These are phyloP conservation scores for Falco concolor DNA, from an alignment of 2,797 vertebrate genomes.

Conservation along the genomic window DNA sequence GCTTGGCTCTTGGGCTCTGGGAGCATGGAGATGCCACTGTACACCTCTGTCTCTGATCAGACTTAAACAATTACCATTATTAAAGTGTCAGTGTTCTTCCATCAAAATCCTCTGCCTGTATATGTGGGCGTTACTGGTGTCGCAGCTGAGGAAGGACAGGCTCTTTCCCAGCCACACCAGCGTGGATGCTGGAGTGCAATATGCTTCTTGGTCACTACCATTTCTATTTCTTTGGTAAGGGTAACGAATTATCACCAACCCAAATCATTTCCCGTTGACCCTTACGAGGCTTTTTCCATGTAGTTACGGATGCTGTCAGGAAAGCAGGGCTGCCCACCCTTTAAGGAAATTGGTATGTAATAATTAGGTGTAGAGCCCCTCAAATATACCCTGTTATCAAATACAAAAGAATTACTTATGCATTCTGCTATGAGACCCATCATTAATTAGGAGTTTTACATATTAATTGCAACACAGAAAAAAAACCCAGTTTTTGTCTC, in stretches of 20 bases:
- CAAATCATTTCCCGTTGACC: accelerated
- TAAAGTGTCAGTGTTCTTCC: accelerated
- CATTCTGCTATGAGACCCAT: constrained; percentile 31
- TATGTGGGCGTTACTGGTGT: accelerated
- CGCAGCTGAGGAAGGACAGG: background rate
- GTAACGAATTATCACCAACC: background rate
- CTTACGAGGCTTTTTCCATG: background rate
- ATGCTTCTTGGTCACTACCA: accelerated
- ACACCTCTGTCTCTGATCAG: background rate
- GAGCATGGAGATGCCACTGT: accelerated
- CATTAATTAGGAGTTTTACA: constrained; percentile 55
- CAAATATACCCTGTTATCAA: constrained; percentile 16
- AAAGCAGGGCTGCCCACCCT: background rate
- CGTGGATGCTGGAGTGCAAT: accelerated
- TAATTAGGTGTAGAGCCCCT: constrained; percentile 29
- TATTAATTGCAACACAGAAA: background rate
- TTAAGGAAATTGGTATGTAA: background rate
- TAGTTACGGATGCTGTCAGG: background rate
- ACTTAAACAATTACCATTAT: accelerated
- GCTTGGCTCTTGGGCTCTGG: accelerated
- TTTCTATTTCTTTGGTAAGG: background rate
- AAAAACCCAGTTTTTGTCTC: background rate
- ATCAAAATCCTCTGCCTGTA: background rate
- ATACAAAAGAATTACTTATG: constrained; percentile 49
- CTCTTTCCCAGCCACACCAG: background rate